Conservation (phyloP, 2,113 vertebrate species). For the Dendropsophus ebraccatus region DNA sequence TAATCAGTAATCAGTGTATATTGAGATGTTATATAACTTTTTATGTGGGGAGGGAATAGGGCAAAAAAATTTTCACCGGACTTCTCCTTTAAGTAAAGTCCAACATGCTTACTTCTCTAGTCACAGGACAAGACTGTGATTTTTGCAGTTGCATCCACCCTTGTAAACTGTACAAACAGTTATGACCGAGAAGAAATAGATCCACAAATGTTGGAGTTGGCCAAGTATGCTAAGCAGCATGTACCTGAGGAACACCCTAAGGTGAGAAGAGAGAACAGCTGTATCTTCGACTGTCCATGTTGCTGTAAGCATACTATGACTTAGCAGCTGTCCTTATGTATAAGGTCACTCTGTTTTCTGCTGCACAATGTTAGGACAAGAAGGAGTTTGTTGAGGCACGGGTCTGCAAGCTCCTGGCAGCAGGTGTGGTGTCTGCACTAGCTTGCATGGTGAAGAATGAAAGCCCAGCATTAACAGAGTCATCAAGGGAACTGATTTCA, state of each 20-base stretch:
- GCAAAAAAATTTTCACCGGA: too few relatives aligned
- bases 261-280: conserved; percentile 68
- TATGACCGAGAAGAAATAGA: conserved; percentile 92
- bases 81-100: not conserved
- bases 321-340: not conserved
- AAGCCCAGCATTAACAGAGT: conserved; percentile 82
- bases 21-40: too few relatives aligned
- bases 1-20: too few relatives aligned
- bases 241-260: conserved; percentile 95
- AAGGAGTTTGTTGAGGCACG: conserved; percentile 81
- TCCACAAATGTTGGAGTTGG: conserved; percentile 95
- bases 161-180: conserved; percentile 98
- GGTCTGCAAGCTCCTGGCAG: conserved; percentile 83
- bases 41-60: too few relatives aligned
- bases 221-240: conserved; percentile 97
- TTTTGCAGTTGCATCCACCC: conserved; percentile 88
- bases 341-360: not conserved
- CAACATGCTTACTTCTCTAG: conserved; percentile 64
- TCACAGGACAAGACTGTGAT: conserved; percentile 92
- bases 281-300: not conserved
- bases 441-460: conserved; percentile 94
- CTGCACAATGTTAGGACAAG: conserved; percentile 78
- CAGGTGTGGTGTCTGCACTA: conserved; percentile 90
- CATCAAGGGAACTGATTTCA: conserved; percentile 91
- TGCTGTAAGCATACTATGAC: not conserved